phyloP scores from a whole-genome alignment of 2,797 vertebrate species.

The Galagoides demidoff region DNA sequence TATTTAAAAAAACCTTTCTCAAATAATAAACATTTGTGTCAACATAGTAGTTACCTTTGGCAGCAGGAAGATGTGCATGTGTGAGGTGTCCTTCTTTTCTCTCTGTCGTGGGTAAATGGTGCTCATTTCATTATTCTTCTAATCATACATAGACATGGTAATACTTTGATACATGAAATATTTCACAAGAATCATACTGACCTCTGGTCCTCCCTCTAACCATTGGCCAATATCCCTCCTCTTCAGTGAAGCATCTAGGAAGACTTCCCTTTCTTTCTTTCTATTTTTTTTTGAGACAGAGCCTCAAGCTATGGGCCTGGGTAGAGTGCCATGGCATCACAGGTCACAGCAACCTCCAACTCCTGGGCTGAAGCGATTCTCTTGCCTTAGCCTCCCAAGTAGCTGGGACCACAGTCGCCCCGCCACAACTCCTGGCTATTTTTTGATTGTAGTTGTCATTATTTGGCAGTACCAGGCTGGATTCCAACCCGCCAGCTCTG shows the following conservation, averaged over 20 bases:
- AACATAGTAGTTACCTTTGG: background rate
- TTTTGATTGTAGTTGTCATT: too few species aligned
- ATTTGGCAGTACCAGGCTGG: too few species aligned
- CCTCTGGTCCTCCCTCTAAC: background rate
- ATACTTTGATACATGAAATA: background rate
- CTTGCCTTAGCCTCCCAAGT: too few species aligned
- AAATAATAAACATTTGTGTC: background rate
- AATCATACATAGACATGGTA: background rate
- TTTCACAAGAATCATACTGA: slow-evolving; percentile 1
- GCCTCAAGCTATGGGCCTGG: too few species aligned
- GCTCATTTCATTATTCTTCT: background rate
- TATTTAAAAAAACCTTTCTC: background rate
- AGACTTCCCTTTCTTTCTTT: background rate
- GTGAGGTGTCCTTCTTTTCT: background rate
- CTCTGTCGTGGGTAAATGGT: background rate
- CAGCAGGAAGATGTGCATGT: background rate
- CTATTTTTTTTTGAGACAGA: too few species aligned
- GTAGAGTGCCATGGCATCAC: too few species aligned
- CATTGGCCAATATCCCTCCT: background rate
- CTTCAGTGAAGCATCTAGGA: background rate
- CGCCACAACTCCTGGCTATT: too few species aligned
- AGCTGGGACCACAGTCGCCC: too few species aligned
- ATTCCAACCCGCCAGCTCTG: too few species aligned
- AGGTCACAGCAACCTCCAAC: too few species aligned
- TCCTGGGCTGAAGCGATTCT: too few species aligned